Base-by-base conservation (phyloP, 1,140 invertebrate species). In the Ceratina japonica region DNA sequence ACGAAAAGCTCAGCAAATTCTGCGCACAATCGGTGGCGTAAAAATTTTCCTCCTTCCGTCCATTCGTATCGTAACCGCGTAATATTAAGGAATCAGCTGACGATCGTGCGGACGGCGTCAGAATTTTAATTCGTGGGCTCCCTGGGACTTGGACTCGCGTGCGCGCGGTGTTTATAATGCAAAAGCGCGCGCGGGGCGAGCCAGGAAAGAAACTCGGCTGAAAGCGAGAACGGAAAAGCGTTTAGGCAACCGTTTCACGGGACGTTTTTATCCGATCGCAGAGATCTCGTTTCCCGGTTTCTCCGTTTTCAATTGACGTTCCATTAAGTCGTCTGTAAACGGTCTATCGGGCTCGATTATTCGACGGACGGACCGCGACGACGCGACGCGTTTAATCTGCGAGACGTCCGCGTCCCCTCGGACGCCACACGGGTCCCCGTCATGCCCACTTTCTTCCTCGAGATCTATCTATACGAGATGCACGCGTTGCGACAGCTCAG, bases 341-440 rank as follows among this genome's bases (percentile, higher is more conserved):
- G 49, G 31, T 4, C 49, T 37, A 75, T 76, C 65, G 51, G 65
- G 65, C 44, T 80, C 58, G 37, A 80, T 76, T 71, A 80, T 76
- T 76, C 73, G 73, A 75, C 56, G 56, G 58, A 58, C 22, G 56
- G 31, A 24, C 37, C 37, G 37, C 37, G 10, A n/a, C 3, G 20
- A 12, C 0, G 20, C 8, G 52, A 18, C 27, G 20, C 22, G 64
- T 61, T 76, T 62, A 49, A 44, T 62, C 49, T 24, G 16, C 15
- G 44, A 18, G 54, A 31, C 20, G 58, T 3, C 15, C 16, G 15
- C 16, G 37, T n/a, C 5, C n/a, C 16, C 49, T 37, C 37, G 37
- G 37, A 2, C 37, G 7, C 37, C 37, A 10, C 37, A 44, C 10
- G 37, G 37, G 37, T 44, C 37, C 37, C 5, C 37, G 37, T 44